A percentile compares a stretch with the other conserved stretches of the same genome.
phyloP scores from a whole-genome alignment of 37 sponge, comb jelly and placozoan genomes.

The Chondrilla cf. caribensis region DNA sequence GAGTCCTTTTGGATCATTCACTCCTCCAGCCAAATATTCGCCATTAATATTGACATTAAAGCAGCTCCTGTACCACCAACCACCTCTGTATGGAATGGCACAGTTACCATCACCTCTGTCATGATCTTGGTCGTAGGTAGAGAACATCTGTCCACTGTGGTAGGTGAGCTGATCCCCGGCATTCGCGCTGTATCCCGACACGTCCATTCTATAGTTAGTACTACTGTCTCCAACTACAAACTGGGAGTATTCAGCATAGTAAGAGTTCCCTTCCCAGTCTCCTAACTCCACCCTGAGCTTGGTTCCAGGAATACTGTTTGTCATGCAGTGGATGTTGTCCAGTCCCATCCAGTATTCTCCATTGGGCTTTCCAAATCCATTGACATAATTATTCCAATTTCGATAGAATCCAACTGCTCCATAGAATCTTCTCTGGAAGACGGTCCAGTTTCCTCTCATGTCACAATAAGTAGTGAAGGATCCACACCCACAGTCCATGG shows the following conservation, averaged over 20 bases:
- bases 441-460: conserved; percentile 15
- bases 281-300: conserved; percentile 18
- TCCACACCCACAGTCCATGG: conserved; percentile 1
- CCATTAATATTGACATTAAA: too few species aligned
- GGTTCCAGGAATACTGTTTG: background rate
- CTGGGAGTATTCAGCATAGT: conserved; percentile 8
- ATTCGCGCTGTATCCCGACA: background rate
- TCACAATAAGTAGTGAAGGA: background rate
- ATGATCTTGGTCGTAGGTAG: background rate
- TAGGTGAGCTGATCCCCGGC: background rate
- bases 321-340: conserved; percentile 4
- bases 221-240: conserved; percentile 6
- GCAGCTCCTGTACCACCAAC: too few species aligned
- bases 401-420: background rate
- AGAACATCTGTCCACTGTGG: background rate
- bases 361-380: background rate
- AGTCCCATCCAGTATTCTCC: conserved; percentile 14
- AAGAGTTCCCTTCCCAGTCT: background rate
- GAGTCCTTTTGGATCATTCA: too few species aligned
- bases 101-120: too few species aligned
- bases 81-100: too few species aligned
- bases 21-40: too few species aligned
- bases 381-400: background rate
- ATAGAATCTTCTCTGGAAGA: conserved; percentile 12
- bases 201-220: background rate